A percentile compares a stretch with the other conserved stretches of the same genome.
phyloP scores from a whole-genome alignment of 1,140 invertebrate species.

The Saccostrea cuccullata region DNA sequence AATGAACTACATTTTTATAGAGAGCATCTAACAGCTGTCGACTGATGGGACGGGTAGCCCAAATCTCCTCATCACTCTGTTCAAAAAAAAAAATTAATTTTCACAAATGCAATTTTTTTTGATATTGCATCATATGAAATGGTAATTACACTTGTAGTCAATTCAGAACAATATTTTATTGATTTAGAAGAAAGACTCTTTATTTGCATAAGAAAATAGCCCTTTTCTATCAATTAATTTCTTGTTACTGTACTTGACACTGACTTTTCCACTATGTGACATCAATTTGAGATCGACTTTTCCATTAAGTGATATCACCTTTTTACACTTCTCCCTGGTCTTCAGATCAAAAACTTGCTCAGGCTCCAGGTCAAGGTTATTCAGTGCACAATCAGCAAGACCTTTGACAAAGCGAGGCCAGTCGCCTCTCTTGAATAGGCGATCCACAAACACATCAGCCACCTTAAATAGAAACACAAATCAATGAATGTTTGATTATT shows the following conservation, averaged over 20 bases:
- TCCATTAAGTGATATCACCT: conserved; percentile 24
- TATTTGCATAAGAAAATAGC: too few relatives aligned
- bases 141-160: too few relatives aligned
- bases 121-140: too few relatives aligned
- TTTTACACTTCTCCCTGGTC: conserved; percentile 57
- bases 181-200: too few relatives aligned
- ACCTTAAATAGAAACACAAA: conserved; percentile 59
- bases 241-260: too few relatives aligned
- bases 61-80: conserved; percentile 67
- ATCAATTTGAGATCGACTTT: too few relatives aligned
- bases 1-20: conserved; percentile 61
- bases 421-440: conserved; percentile 54
- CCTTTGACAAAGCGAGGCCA: conserved; percentile 67
- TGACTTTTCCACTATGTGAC: too few relatives aligned
- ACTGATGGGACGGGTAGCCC: conserved; percentile 58
- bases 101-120: too few relatives aligned
- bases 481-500: neutral
- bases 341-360: conserved; percentile 59
- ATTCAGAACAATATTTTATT: too few relatives aligned
- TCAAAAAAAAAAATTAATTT: neutral
- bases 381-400: conserved; percentile 55
- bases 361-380: conserved; percentile 56
- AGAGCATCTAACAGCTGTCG: conserved; percentile 60
- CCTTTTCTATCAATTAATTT: too few relatives aligned
- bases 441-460: conserved; percentile 66